Evolutionary conservation across 2,888 invertebrate genomes (phyloP), one percentile per base, ranked within the genome.

Genomic region (Diloba caeruleocephala): DNA sequence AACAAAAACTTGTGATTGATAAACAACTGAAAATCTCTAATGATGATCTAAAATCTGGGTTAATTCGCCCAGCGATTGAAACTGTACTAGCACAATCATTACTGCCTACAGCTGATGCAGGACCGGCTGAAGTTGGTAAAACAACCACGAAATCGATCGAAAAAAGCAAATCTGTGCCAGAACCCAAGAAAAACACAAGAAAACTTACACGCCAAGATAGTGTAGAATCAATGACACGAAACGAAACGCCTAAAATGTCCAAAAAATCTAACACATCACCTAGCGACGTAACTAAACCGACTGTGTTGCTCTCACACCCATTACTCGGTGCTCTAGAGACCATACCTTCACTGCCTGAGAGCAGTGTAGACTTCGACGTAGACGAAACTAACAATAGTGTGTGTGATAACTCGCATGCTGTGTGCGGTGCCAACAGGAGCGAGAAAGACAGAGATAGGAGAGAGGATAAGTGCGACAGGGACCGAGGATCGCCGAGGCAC

Each of bases 351-450:
- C 66, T 91, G 58, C 87, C 90, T 17, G 91, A 90, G 67, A 84
- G 77, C 71, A 85, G 86, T 79, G 60, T 88, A 67, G 88, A 89
- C 62, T 61, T 76, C 21, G 84, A 88, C 71, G 73, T 89, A 84
- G 90, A 91, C 71, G 87, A 81, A 53, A 85, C 88, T 92, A 92
- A 92, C 92, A 82, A 75, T 89, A 92, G 91, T 88, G 92, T 91
- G 92, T 92, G 92, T 92, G 87, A 82, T 93, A 91, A 93, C 92
- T 89, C 88, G 93, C 93, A 93, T 93, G 93, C 93, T 85, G 93
- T 85, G 91, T 92, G 93, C 87, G 81, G 76, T 92, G 85, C 85
- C 85, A 87, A 84, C 92, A 88, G 90, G 87, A 82, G 72, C 69
- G 90, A 90, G 60, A 81, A 81, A 65, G 90, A 89, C 37, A 84